These are phyloP conservation scores for Anabacerthia variegaticeps DNA, from an alignment of 2,797 vertebrate genomes.

Conservation along the genomic window DNA sequence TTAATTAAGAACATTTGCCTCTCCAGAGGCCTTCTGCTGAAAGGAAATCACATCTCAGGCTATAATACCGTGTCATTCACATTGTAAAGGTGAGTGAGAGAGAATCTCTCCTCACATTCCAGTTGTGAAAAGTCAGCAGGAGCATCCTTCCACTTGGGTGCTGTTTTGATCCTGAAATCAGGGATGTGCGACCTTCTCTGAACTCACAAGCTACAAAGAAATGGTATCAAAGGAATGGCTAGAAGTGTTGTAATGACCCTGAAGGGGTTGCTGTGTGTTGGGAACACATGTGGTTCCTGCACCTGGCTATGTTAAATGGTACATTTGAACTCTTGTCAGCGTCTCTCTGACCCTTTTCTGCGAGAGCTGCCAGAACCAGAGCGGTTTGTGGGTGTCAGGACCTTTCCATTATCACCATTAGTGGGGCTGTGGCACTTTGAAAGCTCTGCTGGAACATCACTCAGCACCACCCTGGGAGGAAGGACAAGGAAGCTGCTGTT, in stretches of 20 bases:
- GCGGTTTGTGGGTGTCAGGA: constrained; percentile 6
- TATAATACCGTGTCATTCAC: neutral
- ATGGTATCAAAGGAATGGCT: neutral
- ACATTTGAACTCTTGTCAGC: constrained; percentile 6
- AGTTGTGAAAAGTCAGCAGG: neutral
- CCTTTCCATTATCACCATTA: constrained; percentile 31
- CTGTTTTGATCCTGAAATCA: neutral
- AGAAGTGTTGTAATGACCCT: constrained; percentile 18
- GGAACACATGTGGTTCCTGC: neutral
- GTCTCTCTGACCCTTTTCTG: neutral
- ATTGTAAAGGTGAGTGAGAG: neutral
- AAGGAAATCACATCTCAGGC: neutral
- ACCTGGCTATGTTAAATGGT: constrained; percentile 30
- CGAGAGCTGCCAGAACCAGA: neutral
- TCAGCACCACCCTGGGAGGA: neutral
- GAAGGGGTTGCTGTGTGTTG: neutral
- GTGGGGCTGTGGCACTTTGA: neutral
- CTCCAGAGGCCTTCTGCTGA: neutral
- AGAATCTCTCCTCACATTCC: neutral
- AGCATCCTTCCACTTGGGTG: neutral
- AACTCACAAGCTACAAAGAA: neutral
- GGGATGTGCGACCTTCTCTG: neutral
- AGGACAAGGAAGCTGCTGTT: neutral
- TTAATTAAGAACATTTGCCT: neutral
- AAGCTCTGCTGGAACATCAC: neutral